A percentile compares a stretch with the other conserved stretches of the same genome.
These are phyloP conservation scores for Sabellastarte sp. DNA, from an alignment of 2,888 invertebrate species.

Conservation along the genomic window DNA sequence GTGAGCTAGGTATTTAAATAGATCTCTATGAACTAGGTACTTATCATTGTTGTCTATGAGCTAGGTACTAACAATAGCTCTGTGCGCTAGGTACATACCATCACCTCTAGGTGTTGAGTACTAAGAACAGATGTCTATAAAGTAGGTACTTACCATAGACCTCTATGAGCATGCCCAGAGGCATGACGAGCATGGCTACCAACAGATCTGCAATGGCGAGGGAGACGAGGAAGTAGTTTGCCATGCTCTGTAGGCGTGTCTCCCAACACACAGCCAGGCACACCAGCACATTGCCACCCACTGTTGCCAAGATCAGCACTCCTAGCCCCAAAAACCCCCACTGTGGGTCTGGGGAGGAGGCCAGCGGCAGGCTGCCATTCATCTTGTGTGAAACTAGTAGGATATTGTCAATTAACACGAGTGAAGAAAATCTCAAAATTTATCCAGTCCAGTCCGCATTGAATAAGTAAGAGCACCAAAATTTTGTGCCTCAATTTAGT, in stretches of 20 bases:
- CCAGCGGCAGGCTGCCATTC: too few relatives aligned
- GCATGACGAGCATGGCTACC: slow-evolving; percentile 94
- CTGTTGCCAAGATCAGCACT: slow-evolving; percentile 83
- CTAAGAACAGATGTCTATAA: background rate
- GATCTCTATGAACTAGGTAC: too few relatives aligned
- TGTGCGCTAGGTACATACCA: slow-evolving; percentile 7
- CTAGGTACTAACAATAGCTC: too few relatives aligned
- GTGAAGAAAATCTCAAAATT: too few relatives aligned
- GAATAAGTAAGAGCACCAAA: too few relatives aligned
- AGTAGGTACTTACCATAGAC: slow-evolving; percentile 13
- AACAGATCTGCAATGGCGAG: slow-evolving; percentile 90
- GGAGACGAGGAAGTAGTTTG: slow-evolving; percentile 94
- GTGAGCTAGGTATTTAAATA: too few relatives aligned
- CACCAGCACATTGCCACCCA: slow-evolving; percentile 86
- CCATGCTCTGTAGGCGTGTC: slow-evolving; percentile 86
- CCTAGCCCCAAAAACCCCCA: slow-evolving; percentile 64
- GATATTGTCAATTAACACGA: too few relatives aligned
- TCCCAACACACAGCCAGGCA: slow-evolving; percentile 90
- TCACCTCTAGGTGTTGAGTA: background rate
- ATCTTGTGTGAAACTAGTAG: too few relatives aligned
- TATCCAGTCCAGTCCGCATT: too few relatives aligned
- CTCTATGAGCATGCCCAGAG: slow-evolving; percentile 69
- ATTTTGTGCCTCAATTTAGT: too few relatives aligned
- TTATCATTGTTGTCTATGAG: too few relatives aligned
- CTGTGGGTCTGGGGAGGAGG: too few relatives aligned